Evolutionary conservation across 2,797 vertebrate genomes (phyloP).

Genomic region (Sarcophilus harrisii): DNA sequence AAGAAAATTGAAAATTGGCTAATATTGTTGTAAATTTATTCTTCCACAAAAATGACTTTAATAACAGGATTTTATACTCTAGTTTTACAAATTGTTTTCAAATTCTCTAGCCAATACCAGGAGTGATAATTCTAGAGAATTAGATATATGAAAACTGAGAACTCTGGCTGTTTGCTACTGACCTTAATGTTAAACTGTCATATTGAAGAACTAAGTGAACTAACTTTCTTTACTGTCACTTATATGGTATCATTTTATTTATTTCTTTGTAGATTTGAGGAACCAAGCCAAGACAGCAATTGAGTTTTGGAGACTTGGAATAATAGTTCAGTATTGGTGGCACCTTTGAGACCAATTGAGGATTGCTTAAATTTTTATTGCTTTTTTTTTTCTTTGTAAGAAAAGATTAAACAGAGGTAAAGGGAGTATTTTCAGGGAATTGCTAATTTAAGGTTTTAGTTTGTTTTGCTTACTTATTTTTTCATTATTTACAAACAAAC

Average conservation of each 20-base stretch:
- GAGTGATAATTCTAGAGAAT: background rate
- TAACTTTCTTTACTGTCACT: background rate
- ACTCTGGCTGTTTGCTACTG: background rate
- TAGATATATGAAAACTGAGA: constrained; percentile 24
- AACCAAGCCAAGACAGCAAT: background rate
- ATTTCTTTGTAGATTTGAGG: background rate
- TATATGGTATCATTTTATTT: background rate
- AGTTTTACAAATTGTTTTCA: background rate
- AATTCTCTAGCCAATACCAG: background rate
- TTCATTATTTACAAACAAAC: background rate
- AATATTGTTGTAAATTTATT: background rate
- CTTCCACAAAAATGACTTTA: constrained; percentile 11
- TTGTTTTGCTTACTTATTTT: background rate
- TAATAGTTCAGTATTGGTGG: background rate
- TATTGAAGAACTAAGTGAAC: background rate
- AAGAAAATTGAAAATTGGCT: constrained; percentile 26
- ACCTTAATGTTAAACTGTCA: background rate
- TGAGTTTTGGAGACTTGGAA: background rate
- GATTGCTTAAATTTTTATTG: background rate
- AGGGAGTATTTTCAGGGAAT: background rate
- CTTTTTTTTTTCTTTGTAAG: background rate
- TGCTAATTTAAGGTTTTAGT: background rate
- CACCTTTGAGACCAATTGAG: background rate
- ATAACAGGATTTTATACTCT: background rate
- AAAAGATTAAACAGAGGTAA: background rate